These are phyloP conservation scores for Helicoverpa zea DNA, from an alignment of 1,140 invertebrate genomes.

Conservation along the genomic window DNA sequence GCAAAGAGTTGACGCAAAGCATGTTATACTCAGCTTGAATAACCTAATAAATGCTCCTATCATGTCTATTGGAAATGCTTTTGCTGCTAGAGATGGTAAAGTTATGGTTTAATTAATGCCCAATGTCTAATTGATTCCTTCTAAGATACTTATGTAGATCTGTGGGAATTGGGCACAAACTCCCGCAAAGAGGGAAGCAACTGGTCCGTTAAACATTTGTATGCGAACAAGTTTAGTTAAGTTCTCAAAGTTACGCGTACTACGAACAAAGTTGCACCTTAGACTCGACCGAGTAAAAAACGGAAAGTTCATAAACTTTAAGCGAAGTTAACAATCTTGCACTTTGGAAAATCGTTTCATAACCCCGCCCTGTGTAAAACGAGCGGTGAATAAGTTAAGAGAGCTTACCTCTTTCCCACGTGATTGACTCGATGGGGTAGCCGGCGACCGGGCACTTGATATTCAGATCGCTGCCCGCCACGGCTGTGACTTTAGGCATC, in stretches of 20 bases:
- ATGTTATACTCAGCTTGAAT: slow-evolving; percentile 42
- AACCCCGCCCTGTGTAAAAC: slow-evolving; percentile 11
- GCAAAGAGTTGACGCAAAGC: slow-evolving; percentile 36
- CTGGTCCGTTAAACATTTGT: neutral
- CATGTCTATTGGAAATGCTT: slow-evolving; percentile 36
- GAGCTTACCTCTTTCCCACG: slow-evolving; percentile 94
- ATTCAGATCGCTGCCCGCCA: slow-evolving; percentile 94
- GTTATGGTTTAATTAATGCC: slow-evolving; percentile 2
- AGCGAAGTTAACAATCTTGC: slow-evolving; percentile 27
- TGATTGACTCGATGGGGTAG: slow-evolving; percentile 95
- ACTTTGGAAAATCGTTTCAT: slow-evolving; percentile 9
- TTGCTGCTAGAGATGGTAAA: neutral
- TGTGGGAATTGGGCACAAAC: too few relatives aligned
- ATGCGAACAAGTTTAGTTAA: slow-evolving; percentile 1
- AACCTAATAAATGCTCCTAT: slow-evolving; percentile 35
- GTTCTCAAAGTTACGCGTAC: slow-evolving; percentile 19
- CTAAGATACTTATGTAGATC: neutral
- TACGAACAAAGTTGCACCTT: slow-evolving; percentile 29
- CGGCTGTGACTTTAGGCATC: slow-evolving; percentile 96
- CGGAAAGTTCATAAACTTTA: slow-evolving; percentile 22
- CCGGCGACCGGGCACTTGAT: slow-evolving; percentile 98
- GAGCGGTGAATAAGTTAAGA: slow-evolving; percentile 40
- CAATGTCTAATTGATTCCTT: neutral
- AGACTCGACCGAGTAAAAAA: slow-evolving; percentile 17
- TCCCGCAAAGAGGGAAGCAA: neutral